These are phyloP conservation scores for Oreonectes daqikongensis DNA, from an alignment of 2,797 vertebrate genomes.

Conservation along the genomic window DNA sequence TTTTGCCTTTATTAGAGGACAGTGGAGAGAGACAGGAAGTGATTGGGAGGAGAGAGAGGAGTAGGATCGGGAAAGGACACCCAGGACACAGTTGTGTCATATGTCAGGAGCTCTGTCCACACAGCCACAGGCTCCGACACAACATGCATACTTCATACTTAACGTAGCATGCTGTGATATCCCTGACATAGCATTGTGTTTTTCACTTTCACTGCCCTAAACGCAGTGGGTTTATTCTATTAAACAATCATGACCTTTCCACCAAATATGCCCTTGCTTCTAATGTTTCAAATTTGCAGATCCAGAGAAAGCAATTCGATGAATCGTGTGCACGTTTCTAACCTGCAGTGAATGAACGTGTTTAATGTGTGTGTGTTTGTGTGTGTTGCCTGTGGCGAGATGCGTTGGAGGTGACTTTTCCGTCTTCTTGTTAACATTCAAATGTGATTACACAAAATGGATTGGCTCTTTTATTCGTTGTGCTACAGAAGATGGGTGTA, in stretches of 20 bases:
- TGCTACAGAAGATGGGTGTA: background rate
- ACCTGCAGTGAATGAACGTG: background rate
- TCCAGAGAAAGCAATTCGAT: background rate
- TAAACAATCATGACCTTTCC: background rate
- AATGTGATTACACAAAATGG: background rate
- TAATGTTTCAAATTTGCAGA: constrained; percentile 4
- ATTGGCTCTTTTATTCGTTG: background rate
- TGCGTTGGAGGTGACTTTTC: background rate
- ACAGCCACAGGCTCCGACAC: too few relatives aligned
- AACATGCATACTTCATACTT: too few relatives aligned
- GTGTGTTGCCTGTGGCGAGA: background rate
- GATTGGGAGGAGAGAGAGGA: too few relatives aligned
- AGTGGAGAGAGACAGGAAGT: too few relatives aligned
- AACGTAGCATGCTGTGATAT: too few relatives aligned
- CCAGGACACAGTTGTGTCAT: too few relatives aligned
- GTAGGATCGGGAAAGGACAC: too few relatives aligned
- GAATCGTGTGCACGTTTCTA: background rate
- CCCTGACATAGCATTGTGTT: too few relatives aligned
- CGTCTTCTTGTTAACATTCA: background rate
- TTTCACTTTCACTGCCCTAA: background rate
- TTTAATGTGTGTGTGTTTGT: background rate
- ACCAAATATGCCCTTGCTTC: background rate
- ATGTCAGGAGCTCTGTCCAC: too few relatives aligned
- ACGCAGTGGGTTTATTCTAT: background rate
- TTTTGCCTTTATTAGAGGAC: too few relatives aligned